phyloP scores from a whole-genome alignment of 2,113 vertebrate species.

The Anser brachyrhynchus region DNA sequence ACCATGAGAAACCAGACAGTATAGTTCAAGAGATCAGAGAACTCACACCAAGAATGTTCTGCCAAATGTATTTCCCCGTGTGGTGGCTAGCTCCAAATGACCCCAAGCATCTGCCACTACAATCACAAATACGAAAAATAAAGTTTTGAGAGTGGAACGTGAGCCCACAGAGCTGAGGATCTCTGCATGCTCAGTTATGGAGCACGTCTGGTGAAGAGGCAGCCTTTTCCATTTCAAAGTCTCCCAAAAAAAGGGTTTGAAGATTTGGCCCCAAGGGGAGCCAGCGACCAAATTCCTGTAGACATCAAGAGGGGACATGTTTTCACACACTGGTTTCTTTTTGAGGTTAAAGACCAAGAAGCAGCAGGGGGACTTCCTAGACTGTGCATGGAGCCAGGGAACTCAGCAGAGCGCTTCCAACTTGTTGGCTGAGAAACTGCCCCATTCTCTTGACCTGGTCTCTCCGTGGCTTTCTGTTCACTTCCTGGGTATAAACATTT shows the following conservation, averaged over 20 bases:
- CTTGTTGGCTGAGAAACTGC: neutral
- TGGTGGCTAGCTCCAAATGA: neutral
- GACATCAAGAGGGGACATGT: neutral
- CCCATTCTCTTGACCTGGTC: neutral
- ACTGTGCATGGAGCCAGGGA: neutral
- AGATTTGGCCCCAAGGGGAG: neutral
- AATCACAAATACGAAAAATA: neutral
- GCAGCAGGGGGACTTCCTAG: slow-evolving; percentile 35
- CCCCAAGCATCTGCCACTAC: neutral
- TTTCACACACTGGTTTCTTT: neutral
- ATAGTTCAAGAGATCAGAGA: slow-evolving; percentile 19
- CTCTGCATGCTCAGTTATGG: neutral
- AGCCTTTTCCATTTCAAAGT: neutral
- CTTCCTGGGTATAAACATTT: neutral
- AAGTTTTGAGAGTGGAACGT: neutral
- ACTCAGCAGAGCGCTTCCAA: neutral
- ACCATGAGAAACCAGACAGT: neutral
- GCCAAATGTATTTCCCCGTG: neutral
- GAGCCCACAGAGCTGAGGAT: neutral
- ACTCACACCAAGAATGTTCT: neutral
- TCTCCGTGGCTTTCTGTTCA: neutral
- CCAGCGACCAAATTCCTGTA: neutral
- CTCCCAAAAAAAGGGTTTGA: neutral
- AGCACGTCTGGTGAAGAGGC: neutral
- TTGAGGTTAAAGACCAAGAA: neutral